Conservation (phyloP, 2,888 invertebrate species). For the Lycophotia porphyrea region DNA sequence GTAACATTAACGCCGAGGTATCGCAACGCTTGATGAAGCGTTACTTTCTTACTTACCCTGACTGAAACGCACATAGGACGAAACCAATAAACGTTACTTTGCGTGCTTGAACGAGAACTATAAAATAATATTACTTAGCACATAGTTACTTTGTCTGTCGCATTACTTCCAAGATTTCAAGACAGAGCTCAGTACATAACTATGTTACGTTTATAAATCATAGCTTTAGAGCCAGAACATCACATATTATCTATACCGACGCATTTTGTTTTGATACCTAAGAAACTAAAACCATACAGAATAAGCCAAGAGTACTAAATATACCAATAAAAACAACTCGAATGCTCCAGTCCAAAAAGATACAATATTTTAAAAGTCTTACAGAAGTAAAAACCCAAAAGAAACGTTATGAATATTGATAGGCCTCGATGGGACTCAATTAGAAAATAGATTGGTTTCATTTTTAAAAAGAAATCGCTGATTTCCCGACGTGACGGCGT, state of each 20-base stretch:
- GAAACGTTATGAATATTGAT: constrained; percentile 51
- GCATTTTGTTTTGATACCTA: background rate
- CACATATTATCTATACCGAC: background rate
- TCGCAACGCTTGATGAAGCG: background rate
- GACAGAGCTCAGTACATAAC: background rate
- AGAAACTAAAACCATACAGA: background rate
- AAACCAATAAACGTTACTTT: background rate
- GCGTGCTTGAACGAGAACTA: background rate
- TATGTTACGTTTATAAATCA: background rate
- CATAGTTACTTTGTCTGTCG: background rate
- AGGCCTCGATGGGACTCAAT: constrained; percentile 32
- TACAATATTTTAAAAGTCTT: constrained; percentile 10
- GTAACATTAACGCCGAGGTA: background rate
- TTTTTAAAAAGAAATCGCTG: constrained; percentile 40
- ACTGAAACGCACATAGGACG: background rate
- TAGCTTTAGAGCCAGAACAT: background rate
- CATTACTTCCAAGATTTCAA: background rate
- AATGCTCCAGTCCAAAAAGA: background rate
- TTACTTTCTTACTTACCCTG: background rate
- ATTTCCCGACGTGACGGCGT: constrained; percentile 44
- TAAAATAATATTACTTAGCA: background rate
- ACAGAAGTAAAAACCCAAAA: constrained; percentile 16
- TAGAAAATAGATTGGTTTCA: constrained; percentile 38
- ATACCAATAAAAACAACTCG: background rate
- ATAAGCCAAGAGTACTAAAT: background rate